Percentiles rank a stretch among this genome's conserved stretches.
These are phyloP conservation scores for Sebastes flavidus DNA, from an alignment of 2,797 vertebrate genomes.

Conservation along the genomic window DNA sequence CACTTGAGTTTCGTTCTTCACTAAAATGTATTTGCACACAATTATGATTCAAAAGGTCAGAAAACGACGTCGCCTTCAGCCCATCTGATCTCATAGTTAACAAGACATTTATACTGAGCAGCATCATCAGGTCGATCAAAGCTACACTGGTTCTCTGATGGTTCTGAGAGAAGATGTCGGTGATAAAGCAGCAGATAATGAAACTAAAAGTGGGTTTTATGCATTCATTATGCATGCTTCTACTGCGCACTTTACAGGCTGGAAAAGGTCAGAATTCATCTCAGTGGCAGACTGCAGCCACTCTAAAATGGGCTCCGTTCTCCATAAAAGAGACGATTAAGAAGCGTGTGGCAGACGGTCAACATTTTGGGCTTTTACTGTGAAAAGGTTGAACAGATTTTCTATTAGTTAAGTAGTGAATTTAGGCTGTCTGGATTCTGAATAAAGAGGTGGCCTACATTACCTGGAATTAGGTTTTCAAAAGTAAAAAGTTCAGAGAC, in stretches of 20 bases:
- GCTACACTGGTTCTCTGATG: neutral
- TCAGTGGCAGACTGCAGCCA: neutral
- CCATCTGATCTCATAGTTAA: neutral
- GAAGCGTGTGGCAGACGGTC: constrained; percentile 27
- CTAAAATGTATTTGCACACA: constrained; percentile 1
- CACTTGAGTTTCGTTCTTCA: neutral
- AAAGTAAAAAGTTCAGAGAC: neutral
- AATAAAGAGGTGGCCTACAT: neutral
- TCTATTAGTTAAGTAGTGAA: neutral
- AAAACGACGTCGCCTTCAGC: neutral
- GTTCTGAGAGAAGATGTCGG: neutral
- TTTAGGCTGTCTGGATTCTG: neutral
- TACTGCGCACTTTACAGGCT: neutral
- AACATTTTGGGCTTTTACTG: constrained; percentile 24
- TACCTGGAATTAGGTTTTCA: neutral
- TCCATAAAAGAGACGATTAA: constrained; percentile 29
- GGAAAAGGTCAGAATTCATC: constrained; percentile 23
- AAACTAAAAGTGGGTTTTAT: neutral
- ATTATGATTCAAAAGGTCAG: constrained; percentile 3
- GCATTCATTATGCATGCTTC: neutral
- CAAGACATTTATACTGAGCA: neutral
- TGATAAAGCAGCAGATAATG: neutral
- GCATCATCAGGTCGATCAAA: neutral
- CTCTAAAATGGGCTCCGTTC: constrained; percentile 4
- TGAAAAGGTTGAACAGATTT: constrained; percentile 31